These are phyloP conservation scores for Rallus limicola DNA, from an alignment of 2,113 vertebrate species.

Conservation along the genomic window DNA sequence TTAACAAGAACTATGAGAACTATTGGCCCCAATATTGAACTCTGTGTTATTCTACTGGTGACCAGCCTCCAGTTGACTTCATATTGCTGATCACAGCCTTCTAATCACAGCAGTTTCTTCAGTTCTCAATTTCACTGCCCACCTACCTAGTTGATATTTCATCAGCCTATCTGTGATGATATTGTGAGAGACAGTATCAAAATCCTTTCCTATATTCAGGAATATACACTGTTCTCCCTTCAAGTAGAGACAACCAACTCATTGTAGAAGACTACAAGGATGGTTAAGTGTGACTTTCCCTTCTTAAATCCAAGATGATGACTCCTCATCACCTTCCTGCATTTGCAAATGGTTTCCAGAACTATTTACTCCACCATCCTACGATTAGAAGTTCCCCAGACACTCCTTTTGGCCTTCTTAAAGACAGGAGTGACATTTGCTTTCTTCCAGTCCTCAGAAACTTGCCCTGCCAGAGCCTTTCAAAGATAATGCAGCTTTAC, in stretches of 20 bases:
- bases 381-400: not conserved
- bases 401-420: not conserved
- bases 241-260: not conserved
- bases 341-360: not conserved
- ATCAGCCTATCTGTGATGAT: not conserved
- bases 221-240: not conserved
- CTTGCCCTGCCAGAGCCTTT: not conserved
- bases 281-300: not conserved
- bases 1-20: not conserved
- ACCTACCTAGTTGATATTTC: not conserved
- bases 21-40: accelerated
- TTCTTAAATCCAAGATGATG: not conserved
- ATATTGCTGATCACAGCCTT: not conserved
- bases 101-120: not conserved
- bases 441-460: not conserved
- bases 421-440: not conserved
- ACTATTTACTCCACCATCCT: not conserved
- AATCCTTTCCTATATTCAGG: not conserved
- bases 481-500: not conserved
- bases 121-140: not conserved
- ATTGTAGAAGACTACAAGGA: not conserved
- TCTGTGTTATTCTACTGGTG: not conserved
- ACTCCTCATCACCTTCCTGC: not conserved
- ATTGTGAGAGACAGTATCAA: not conserved
- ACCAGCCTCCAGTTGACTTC: not conserved